A percentile compares a stretch with the other conserved stretches of the same genome.
Conservation (phyloP, 2,888 invertebrate species). For the Portevinia maculata region DNA sequence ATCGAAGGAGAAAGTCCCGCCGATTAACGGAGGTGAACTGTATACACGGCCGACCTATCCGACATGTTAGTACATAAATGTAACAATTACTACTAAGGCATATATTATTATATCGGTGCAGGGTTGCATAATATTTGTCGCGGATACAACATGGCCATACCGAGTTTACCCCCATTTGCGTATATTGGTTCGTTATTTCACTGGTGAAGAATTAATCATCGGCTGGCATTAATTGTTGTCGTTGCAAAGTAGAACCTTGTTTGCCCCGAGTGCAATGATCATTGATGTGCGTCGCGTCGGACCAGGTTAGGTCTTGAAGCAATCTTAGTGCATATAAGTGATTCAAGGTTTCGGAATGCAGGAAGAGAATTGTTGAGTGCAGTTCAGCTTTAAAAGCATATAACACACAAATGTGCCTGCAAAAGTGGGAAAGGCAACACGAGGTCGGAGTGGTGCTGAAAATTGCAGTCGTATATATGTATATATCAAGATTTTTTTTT, state of each 20-base stretch:
- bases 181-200: constrained; percentile 35
- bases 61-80: constrained; percentile 38
- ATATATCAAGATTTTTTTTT: constrained; percentile 37
- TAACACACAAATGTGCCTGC: constrained; percentile 12
- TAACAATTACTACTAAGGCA: constrained; percentile 32
- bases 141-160: constrained; percentile 21
- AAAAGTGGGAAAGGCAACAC: constrained; percentile 60
- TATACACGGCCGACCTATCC: constrained; percentile 14
- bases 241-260: constrained; percentile 34
- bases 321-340: constrained; percentile 76
- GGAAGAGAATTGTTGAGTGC: constrained; percentile 80
- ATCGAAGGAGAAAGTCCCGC: constrained; percentile 52
- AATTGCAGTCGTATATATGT: background rate
- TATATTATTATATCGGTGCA: background rate
- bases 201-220: constrained; percentile 58
- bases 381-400: constrained; percentile 19
- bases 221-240: constrained; percentile 47
- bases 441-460: constrained; percentile 55
- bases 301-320: constrained; percentile 28
- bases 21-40: constrained; percentile 27
- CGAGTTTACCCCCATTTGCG: constrained; percentile 3
- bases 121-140: constrained; percentile 1
- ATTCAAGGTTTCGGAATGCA: constrained; percentile 83
- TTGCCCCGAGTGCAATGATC: constrained; percentile 48
- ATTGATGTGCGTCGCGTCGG: constrained; percentile 33